Evolutionary conservation across 92 coral and sea anemone species (phyloP).

Genomic region (Siderastrea siderea): DNA sequence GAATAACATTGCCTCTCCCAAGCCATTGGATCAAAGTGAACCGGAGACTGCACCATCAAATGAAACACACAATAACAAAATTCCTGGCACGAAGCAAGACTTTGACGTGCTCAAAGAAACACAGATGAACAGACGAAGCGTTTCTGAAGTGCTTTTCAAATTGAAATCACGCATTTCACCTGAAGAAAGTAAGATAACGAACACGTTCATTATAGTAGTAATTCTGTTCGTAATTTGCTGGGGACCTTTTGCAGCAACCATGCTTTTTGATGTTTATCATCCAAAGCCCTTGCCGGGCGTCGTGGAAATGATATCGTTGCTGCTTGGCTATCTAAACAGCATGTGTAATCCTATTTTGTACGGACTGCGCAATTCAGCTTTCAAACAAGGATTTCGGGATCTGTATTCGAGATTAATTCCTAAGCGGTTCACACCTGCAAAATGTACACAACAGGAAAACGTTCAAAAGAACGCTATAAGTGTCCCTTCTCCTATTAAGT

Average conservation of each 20-base stretch:
- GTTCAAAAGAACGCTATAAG: too few species aligned
- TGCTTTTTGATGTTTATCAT: too few species aligned
- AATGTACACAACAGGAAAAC: too few species aligned
- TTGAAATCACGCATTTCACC: conserved; percentile 12
- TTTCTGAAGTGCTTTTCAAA: too few species aligned
- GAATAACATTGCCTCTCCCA: neutral
- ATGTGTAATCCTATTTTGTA: too few species aligned
- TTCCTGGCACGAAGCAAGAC: neutral
- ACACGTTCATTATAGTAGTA: conserved; percentile 51
- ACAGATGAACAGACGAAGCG: neutral
- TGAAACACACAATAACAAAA: neutral
- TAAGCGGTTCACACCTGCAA: too few species aligned
- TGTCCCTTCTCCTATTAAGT: too few species aligned
- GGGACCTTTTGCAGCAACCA: too few species aligned
- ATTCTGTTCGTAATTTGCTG: neutral
- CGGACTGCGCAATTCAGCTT: too few species aligned
- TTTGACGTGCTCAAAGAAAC: neutral
- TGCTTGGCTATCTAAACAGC: conserved; percentile 71
- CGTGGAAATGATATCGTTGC: conserved; percentile 62
- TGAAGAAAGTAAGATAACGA: conserved; percentile 45
- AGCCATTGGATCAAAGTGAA: neutral
- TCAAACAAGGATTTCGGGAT: conserved; percentile 53
- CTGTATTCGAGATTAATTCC: too few species aligned
- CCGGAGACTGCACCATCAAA: too few species aligned
- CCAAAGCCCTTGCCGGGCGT: neutral